Evolutionary conservation across 2,113 vertebrate genomes (phyloP).

Genomic region (Myocastor coypus): DNA sequence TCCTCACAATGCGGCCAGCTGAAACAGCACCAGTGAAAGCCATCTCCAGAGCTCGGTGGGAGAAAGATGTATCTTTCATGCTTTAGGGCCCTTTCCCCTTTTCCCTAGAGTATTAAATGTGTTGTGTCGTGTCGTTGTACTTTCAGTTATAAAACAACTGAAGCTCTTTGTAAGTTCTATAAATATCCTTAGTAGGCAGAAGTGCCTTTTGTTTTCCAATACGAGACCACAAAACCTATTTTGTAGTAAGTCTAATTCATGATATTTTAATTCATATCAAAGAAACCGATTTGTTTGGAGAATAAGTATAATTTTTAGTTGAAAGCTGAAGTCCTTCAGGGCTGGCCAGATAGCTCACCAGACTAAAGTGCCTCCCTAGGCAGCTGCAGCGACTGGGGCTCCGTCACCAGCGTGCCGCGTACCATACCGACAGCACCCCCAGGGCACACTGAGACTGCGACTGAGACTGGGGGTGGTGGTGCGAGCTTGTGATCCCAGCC

Average conservation of each 20-base stretch:
- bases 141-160: not conserved
- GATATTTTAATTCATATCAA: not conserved
- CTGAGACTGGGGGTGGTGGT: too few species aligned
- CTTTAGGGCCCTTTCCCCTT: not conserved
- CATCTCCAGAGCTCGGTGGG: not conserved
- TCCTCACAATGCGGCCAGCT: fast-evolving
- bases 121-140: not conserved
- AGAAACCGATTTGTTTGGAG: not conserved
- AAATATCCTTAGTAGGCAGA: not conserved
- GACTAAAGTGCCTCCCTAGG: too few species aligned
- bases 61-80: not conserved
- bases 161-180: not conserved
- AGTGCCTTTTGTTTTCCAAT: not conserved
- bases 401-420: too few species aligned
- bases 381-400: too few species aligned
- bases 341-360: too few species aligned
- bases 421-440: too few species aligned
- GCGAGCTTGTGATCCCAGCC: too few species aligned
- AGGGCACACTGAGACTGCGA: too few species aligned
- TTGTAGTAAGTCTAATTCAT: not conserved
- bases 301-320: not conserved
- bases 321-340: not conserved
- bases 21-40: not conserved
- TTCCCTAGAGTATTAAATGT: not conserved
- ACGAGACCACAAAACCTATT: not conserved